Conservation (phyloP, 1,140 invertebrate species). For the Neotoxoptera formosana region DNA sequence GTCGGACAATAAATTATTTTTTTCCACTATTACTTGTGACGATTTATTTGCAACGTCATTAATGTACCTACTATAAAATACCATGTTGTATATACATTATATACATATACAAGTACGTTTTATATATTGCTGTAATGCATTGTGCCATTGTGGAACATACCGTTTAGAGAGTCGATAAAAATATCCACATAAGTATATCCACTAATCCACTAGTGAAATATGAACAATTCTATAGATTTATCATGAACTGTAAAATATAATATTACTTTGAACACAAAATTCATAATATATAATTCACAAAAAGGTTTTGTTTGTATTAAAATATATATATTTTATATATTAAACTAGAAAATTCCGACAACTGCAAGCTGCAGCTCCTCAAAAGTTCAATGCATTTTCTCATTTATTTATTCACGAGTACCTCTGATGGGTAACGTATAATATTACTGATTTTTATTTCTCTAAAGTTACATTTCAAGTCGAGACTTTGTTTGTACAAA, state of each 20-base stretch:
- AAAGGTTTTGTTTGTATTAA: not conserved
- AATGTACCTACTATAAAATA: not conserved
- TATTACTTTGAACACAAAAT: not conserved
- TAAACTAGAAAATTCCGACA: not conserved
- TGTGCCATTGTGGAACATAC: not conserved
- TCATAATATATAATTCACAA: not conserved
- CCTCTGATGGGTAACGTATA: not conserved
- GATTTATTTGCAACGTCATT: not conserved
- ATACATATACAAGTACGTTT: not conserved
- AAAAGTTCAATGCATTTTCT: not conserved
- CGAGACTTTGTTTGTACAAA: not conserved
- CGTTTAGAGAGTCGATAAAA: not conserved
- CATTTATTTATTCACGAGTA: not conserved
- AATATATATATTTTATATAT: too few species aligned
- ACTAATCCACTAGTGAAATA: not conserved
- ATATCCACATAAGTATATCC: not conserved
- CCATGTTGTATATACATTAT: not conserved
- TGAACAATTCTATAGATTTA: not conserved
- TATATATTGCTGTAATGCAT: not conserved
- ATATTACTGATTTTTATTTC: not conserved
- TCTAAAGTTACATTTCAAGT: not conserved
- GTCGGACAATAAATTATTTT: not conserved
- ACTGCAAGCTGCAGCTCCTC: not conserved
- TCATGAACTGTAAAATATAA: not conserved
- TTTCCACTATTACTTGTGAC: constrained; percentile 2